Evolutionary conservation across 2,888 invertebrate species (phyloP).

Genomic region (Thalpophila matura): DNA sequence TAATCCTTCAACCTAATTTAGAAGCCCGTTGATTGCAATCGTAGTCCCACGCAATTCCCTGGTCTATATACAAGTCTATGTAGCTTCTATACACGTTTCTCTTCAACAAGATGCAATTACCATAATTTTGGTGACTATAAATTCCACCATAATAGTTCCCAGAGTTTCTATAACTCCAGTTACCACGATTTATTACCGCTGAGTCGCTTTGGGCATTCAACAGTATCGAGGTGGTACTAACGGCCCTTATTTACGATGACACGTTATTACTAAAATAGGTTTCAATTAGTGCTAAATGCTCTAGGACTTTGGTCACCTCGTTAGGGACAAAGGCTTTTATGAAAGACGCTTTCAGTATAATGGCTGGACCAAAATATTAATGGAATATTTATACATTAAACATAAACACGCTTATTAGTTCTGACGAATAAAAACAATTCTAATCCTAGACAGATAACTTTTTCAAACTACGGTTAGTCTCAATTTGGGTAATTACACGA

Average conservation of each 20-base stretch:
- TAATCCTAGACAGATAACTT: background rate
- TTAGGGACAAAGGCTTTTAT: constrained; percentile 50
- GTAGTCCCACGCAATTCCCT: background rate
- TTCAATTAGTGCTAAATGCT: constrained; percentile 60
- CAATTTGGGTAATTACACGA: constrained; percentile 23
- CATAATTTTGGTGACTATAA: constrained; percentile 58
- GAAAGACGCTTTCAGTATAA: constrained; percentile 32
- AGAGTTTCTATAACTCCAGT: constrained; percentile 57
- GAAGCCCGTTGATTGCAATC: constrained; percentile 44
- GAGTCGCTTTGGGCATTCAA: constrained; percentile 60
- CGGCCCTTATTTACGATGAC: constrained; percentile 58
- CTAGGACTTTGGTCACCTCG: constrained; percentile 38
- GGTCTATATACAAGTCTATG: background rate
- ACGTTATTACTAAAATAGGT: constrained; percentile 57
- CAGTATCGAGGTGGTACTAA: constrained; percentile 55
- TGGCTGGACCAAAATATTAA: constrained; percentile 7
- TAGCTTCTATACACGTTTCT: constrained; percentile 19
- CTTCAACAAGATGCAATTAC: constrained; percentile 52
- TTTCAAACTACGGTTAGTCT: constrained; percentile 19
- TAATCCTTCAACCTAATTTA: constrained; percentile 46
- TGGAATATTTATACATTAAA: constrained; percentile 21
- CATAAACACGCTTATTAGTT: background rate
- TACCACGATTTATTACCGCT: constrained; percentile 54
- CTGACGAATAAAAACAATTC: background rate
- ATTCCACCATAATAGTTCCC: constrained; percentile 54